Evolutionary conservation across 1,140 invertebrate species (phyloP), one percentile per base, ranked within the genome.

Genomic region (Chrysoperla carnea): DNA sequence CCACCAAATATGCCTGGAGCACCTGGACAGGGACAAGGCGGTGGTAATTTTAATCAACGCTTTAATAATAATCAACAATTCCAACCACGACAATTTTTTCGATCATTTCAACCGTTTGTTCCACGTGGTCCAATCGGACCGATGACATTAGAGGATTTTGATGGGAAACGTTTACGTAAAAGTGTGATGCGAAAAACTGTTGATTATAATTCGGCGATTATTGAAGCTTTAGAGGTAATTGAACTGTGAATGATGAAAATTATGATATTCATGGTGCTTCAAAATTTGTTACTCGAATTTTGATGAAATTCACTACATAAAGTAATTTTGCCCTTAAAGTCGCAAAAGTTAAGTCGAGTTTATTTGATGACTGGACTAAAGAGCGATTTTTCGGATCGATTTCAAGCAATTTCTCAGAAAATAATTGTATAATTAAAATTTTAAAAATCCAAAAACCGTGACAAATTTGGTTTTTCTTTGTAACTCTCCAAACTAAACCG

Each of bases 151-250:
- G 79, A 83, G 56, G 90, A 93, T 61, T 94, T 93, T 61, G 91
- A 95, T 71, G 93, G 92, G 28, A 95, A 96, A 70, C 74, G 91
- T 45, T 72, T 96, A 43, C 66, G 93, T 51, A 98, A 97, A 68
- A 90, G 90, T 47, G 85, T 95, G 42, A 93, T 96, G 75, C 72
- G 93, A 50, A 96, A 95, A 70, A 97, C 93, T 36, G 89, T 98
- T 36, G 94, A 98, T 68, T 97, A 97, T 63, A 97, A 97, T 72
- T 81, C 90, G n/a, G 79, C 92, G 29, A 83, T 96, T 50, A 84
- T 95, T 40, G 88, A 87, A 58, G 81, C 81, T 53, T 65, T 98
- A 51, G 84, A 95, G 73, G 81, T 83, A 64, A 62, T 44, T 27
- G 35, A 37, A 8, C 7, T 15, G 27, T 45, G 35, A 29, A 29